A percentile compares a stretch with the other conserved stretches of the same genome.
Conservation (phyloP, 2,113 vertebrate genomes). For the Fregetta grallaria region DNA sequence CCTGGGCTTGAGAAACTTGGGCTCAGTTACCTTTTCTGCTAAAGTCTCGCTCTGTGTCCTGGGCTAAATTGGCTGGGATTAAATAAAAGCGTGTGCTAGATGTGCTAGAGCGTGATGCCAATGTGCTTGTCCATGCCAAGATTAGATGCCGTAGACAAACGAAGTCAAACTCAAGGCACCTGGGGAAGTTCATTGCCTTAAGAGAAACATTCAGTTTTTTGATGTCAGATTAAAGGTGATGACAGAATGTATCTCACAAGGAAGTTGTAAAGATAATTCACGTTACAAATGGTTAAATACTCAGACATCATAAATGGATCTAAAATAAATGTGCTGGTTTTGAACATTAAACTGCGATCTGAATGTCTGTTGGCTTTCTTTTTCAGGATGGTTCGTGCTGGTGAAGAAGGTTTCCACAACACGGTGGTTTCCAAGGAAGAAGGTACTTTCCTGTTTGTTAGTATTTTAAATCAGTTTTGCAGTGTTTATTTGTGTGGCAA, state of each 20-base stretch:
- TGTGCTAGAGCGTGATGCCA: neutral
- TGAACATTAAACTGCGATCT: neutral
- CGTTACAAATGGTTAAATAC: neutral
- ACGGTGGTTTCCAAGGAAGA: neutral
- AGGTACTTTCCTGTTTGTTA: conserved; percentile 6
- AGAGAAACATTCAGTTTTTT: neutral
- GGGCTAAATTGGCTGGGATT: neutral
- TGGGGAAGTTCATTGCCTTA: neutral
- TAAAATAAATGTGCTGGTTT: neutral
- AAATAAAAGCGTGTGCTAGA: neutral
- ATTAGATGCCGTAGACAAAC: neutral
- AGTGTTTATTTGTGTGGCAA: neutral
- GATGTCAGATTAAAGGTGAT: fast-evolving
- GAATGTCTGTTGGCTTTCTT: neutral
- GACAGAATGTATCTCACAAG: neutral
- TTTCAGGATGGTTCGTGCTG: neutral
- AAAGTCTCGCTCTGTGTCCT: neutral
- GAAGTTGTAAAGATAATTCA: neutral
- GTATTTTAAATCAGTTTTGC: neutral
- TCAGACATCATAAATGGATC: neutral
- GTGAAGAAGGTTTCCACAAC: neutral
- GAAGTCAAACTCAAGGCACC: neutral
- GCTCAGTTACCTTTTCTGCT: neutral
- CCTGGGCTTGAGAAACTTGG: neutral
- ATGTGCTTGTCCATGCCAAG: neutral